These are phyloP conservation scores for Porites cylindrica DNA, from an alignment of 92 coral and sea anemone genomes.

Conservation along the genomic window DNA sequence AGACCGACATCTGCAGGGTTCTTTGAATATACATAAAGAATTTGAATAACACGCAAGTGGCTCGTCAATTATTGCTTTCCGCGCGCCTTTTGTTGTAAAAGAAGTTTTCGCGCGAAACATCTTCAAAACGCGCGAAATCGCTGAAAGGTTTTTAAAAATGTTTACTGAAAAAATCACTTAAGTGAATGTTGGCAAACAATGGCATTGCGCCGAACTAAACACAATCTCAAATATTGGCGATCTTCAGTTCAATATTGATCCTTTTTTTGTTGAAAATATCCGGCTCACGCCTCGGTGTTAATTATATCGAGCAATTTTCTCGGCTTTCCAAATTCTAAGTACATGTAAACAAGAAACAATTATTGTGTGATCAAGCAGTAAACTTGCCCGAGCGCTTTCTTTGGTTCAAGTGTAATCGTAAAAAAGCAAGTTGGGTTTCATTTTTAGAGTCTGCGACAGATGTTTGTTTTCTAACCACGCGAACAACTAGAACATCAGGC, in stretches of 20 bases:
- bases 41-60: constrained; percentile 54
- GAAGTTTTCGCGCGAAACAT: background rate
- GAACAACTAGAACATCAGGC: background rate
- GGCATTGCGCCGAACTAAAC: constrained; percentile 52
- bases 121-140: constrained; percentile 32
- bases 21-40: constrained; percentile 49
- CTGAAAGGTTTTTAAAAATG: constrained; percentile 41
- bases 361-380: constrained; percentile 34
- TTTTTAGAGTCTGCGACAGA: background rate
- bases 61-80: background rate
- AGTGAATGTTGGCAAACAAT: constrained; percentile 83
- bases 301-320: constrained; percentile 79
- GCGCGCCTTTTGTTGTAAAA: constrained; percentile 3
- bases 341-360: constrained; percentile 67
- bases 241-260: constrained; percentile 86
- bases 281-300: constrained; percentile 82
- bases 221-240: constrained; percentile 74
- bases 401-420: background rate
- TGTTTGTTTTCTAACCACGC: background rate
- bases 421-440: background rate
- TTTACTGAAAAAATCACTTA: constrained; percentile 65
- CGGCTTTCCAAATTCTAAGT: constrained; percentile 70
- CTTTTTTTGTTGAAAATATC: constrained; percentile 73
- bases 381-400: constrained; percentile 3
- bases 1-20: constrained; percentile 54